phyloP scores from a whole-genome alignment of 1,140 invertebrate species.

The Gryllus bimaculatus region DNA sequence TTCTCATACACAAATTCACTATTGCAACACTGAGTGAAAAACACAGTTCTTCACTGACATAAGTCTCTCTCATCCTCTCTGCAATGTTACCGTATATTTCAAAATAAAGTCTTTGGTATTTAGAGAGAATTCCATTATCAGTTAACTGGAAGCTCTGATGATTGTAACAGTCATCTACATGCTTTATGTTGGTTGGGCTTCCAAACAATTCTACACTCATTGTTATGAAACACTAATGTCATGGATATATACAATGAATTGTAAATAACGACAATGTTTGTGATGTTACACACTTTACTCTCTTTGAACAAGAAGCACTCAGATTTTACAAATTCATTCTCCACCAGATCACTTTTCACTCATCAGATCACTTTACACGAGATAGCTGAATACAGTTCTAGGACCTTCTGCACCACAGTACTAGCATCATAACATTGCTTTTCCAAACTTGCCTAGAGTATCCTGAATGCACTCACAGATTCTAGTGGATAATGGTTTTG shows the following conservation, averaged over 20 bases:
- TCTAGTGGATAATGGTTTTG: conserved; percentile 25
- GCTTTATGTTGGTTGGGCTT: conserved; percentile 13
- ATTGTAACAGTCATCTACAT: conserved; percentile 18
- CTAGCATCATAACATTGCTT: too few relatives aligned
- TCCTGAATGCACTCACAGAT: background rate
- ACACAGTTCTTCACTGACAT: background rate
- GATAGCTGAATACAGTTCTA: too few relatives aligned
- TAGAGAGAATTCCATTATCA: conserved; percentile 10
- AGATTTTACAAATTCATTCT: background rate
- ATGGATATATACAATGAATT: conserved; percentile 16
- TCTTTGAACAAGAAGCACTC: background rate
- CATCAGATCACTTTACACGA: background rate
- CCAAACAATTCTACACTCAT: conserved; percentile 15
- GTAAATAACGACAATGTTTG: background rate
- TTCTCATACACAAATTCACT: conserved; percentile 3
- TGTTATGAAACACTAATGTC: conserved; percentile 12
- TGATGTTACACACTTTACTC: conserved; percentile 3
- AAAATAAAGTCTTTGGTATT: conserved; percentile 21
- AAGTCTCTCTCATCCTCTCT: background rate
- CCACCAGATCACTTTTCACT: background rate
- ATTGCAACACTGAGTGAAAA: conserved; percentile 19
- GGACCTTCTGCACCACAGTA: too few relatives aligned
- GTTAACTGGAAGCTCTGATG: conserved; percentile 21
- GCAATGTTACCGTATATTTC: background rate
- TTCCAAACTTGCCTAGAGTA: too few relatives aligned